Base-by-base conservation (phyloP, 1,140 invertebrate genomes). In the Hypsibius dujardini region DNA sequence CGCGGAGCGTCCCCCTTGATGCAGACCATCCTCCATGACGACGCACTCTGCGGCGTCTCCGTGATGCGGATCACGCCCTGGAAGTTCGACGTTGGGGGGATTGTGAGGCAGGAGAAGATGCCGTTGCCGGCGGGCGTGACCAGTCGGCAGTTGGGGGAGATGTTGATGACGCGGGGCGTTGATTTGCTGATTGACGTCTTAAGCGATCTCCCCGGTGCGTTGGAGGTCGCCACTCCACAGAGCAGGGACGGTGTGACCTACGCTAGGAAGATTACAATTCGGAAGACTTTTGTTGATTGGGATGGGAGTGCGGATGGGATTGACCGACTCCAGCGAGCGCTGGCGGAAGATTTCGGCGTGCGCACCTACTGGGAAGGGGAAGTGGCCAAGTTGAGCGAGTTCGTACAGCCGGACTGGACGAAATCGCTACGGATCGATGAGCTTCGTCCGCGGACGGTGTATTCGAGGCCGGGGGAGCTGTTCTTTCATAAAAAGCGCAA, bases 1-100 rank as follows among this genome's bases (percentile, higher is more conserved):
- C 82, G 93, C 79, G 94, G 94, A 47, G 90, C 92, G 60, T 86
- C 90, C 12, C 92, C 92, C 1, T 86, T 95, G 67, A 83, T 87
- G 73, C 84, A 91, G 80, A 84, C 89, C n/a, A 81, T 94, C 71
- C 83, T 89, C 71, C 86, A 88, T 81, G 90, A 89, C 46, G 92
- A 98, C 77, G 75, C 77, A 46, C 79, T 83, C 71, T 91, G 90
- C 45, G 94, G 94, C 50, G 82, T 96, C 46, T 87, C 89, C 1
- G 85, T 96, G 47, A 94, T 95, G 87, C 86, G 85, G 80, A 90
- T 96, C 71, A 84, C 85, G 75, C 87, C 92, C 42, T 83, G 90
- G 77, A 84, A 85, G 86, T 95, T 94, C 84, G 92, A 95, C 82
- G 81, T 88, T 75, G 92, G 92, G 71, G 85, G 90, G 75, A 85